These are phyloP conservation scores for Diplazon laetatorius DNA, from an alignment of 2,888 invertebrate species.

Conservation along the genomic window DNA sequence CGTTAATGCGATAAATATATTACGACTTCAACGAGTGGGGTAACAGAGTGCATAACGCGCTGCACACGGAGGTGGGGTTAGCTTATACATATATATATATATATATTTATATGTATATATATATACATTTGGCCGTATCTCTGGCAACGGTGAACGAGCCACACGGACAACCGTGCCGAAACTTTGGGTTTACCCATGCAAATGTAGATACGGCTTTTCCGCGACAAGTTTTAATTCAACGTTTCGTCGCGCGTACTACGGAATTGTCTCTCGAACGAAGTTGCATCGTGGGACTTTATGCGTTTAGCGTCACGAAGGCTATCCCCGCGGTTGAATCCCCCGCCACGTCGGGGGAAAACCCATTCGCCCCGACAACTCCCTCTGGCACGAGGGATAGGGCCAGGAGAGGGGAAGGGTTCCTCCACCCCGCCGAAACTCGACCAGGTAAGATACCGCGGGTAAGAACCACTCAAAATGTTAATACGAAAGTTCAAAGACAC, in stretches of 20 bases:
- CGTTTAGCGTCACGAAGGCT: constrained; percentile 56
- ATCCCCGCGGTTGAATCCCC: constrained; percentile 37
- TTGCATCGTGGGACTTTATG: constrained; percentile 59
- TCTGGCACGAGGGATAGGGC: too few species aligned
- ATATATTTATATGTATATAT: not conserved
- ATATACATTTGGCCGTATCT: constrained; percentile 36
- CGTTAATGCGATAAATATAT: too few species aligned
- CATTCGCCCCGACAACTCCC: too few species aligned
- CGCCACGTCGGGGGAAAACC: not conserved
- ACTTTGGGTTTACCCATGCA: constrained; percentile 71
- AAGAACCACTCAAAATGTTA: constrained; percentile 76
- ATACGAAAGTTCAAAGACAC: constrained; percentile 73
- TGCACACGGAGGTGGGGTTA: not conserved
- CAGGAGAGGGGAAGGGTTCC: not conserved
- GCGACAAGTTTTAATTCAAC: constrained; percentile 73
- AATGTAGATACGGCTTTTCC: constrained; percentile 65
- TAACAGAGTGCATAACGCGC: too few species aligned
- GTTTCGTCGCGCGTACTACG: constrained; percentile 66
- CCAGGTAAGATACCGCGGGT: constrained; percentile 61
- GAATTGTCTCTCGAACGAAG: constrained; percentile 66
- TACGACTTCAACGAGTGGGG: too few species aligned
- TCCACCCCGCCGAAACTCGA: constrained; percentile 6
- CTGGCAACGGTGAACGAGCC: constrained; percentile 41
- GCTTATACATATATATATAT: too few species aligned
- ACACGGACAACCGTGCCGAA: constrained; percentile 54